Base-by-base conservation (phyloP, 1,140 invertebrate species). In the Philotrypesis tridentata region DNA sequence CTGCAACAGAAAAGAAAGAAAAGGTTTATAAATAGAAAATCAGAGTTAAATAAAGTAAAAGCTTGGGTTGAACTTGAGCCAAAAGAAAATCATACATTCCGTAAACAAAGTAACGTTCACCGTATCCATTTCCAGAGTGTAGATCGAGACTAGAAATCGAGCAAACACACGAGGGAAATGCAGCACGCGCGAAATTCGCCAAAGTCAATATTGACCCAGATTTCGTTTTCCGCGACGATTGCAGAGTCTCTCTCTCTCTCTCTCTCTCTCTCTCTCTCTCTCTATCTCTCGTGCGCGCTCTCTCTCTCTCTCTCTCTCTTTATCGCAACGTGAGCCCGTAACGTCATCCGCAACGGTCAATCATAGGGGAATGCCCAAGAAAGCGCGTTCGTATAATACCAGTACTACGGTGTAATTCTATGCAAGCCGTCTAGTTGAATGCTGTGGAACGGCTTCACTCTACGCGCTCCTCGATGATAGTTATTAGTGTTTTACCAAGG, bases 161-260 rank as follows among this genome's bases (percentile, higher is more conserved):
- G 21, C 48, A 55, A 55, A 55, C 7, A 9, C 17, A 70, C 3
- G 48, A 37, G n/a, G 8, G 4, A 61, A 68, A 43, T 77, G 37
- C 75, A 67, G 33, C 63, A 67, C 76, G 25, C 68, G 63, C 63
- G 75, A 78, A 78, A 78, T 78, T 23, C n/a, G 27, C 37, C 76
- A 70, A 79, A 79, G 77, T 79, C 68, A 79, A 79, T 72, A 79
- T 79, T 72, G 78, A 79, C 78, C 78, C 65, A 79, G 33, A 72
- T 79, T 72, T 55, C 48, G 40, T 73, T 79, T 79, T 79, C 67
- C 77, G 31, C 27, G 23, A 77, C 33, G 40, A 77, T 65, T 17
- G 55, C 43, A n/a, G 17, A 12, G 31, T 21, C 21, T 55, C 48
- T 55, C 48, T 55, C 43, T 48, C 43, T 48, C 43, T 21, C 43